These are phyloP conservation scores for Drosophila arawakana DNA, from an alignment of 1,140 invertebrate species.

Conservation along the genomic window DNA sequence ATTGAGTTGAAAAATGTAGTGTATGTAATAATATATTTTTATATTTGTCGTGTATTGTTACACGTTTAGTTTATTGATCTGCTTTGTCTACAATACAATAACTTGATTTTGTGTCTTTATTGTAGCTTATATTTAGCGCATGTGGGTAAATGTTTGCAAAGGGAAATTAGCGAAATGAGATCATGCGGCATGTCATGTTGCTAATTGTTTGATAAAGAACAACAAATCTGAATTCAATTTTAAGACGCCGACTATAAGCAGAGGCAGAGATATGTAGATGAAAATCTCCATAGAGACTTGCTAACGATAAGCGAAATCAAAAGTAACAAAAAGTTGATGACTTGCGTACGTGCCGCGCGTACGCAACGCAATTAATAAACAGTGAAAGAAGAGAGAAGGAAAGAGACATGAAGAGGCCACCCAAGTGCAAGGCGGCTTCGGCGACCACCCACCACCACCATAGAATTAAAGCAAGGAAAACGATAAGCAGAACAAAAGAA, in stretches of 20 bases:
- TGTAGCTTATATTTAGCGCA: not conserved
- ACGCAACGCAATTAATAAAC: slow-evolving; percentile 40
- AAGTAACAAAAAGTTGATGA: slow-evolving; percentile 27
- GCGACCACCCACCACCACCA: slow-evolving; percentile 45
- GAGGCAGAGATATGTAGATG: slow-evolving; percentile 27
- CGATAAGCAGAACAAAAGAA: slow-evolving; percentile 44
- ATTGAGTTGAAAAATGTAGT: no score
- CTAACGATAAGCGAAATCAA: slow-evolving; percentile 46
- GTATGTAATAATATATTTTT: no score
- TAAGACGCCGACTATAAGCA: slow-evolving; percentile 10
- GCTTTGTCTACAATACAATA: no score
- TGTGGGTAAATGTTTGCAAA: slow-evolving; percentile 14
- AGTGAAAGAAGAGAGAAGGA: slow-evolving; percentile 5
- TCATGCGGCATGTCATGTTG: slow-evolving; percentile 45
- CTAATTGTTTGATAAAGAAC: slow-evolving; percentile 73
- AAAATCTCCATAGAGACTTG: slow-evolving; percentile 37
- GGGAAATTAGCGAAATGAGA: slow-evolving; percentile 38
- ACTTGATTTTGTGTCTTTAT: no score
- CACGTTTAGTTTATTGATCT: no score
- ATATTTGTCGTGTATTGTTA: no score
- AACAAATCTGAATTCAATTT: slow-evolving; percentile 44
- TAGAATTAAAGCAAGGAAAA: slow-evolving; percentile 28
- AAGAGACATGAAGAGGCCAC: slow-evolving; percentile 32
- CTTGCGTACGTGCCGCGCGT: slow-evolving; percentile 62
- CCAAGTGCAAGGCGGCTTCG: slow-evolving; percentile 20